Percentiles rank a stretch among this genome's conserved stretches.
Evolutionary conservation across 2,113 vertebrate species (phyloP).

Genomic region (Sus scrofa): DNA sequence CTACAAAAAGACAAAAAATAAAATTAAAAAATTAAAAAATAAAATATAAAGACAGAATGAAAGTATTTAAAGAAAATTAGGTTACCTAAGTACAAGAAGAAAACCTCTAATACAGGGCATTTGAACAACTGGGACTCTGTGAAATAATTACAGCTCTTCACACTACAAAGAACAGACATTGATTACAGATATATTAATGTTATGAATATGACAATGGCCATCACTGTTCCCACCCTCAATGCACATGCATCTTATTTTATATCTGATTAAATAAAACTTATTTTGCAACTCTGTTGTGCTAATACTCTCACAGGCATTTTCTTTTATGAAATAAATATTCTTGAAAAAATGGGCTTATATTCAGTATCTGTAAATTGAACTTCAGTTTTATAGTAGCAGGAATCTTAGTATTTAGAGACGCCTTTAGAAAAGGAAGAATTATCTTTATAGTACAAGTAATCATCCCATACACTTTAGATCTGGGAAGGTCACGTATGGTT

Average conservation of each 20-base stretch:
- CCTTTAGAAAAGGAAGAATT: constrained; percentile 53
- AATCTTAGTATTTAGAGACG: neutral
- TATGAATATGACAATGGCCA: neutral
- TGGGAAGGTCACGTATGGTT: neutral
- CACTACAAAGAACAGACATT: neutral
- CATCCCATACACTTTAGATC: neutral
- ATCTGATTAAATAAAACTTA: neutral
- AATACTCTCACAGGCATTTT: neutral
- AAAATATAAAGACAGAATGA: constrained; percentile 4
- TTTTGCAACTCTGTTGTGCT: neutral
- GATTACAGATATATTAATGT: neutral
- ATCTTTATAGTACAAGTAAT: neutral
- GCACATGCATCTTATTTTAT: neutral
- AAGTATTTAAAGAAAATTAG: constrained; percentile 62
- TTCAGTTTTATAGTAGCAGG: neutral
- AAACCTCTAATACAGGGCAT: neutral
- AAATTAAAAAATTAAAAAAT: no score
- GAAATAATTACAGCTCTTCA: neutral
- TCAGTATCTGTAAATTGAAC: neutral
- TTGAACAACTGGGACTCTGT: neutral
- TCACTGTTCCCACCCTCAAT: neutral
- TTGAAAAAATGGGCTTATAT: neutral
- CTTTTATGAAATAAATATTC: constrained; percentile 3
- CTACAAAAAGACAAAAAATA: no score
- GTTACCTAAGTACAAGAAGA: neutral